Evolutionary conservation across 2,113 vertebrate genomes (phyloP).

Genomic region (Tyto alba): DNA sequence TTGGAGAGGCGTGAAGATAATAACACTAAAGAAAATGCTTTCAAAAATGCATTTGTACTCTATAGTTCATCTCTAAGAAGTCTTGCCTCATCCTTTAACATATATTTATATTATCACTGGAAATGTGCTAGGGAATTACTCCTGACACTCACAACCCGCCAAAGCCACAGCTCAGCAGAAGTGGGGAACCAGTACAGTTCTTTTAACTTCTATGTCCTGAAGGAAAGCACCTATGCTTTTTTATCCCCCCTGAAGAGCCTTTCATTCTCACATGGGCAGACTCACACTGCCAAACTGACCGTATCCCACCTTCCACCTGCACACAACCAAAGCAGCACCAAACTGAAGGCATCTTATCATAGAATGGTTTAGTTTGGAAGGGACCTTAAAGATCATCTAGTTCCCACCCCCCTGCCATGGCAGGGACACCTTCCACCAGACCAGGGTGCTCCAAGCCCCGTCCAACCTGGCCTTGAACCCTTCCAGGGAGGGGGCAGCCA

Average conservation of each 20-base stretch:
- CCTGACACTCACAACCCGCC: neutral
- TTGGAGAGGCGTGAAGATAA: rapidly evolving
- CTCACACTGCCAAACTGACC: rapidly evolving
- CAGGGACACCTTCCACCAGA: too few relatives aligned
- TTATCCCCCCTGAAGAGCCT: rapidly evolving
- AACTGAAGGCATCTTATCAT: too few relatives aligned
- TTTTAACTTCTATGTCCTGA: neutral
- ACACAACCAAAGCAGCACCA: neutral
- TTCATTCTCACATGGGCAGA: neutral
- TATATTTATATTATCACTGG: neutral
- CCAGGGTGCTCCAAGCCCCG: too few relatives aligned
- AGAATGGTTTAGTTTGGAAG: too few relatives aligned
- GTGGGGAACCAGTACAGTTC: rapidly evolving
- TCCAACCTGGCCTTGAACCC: too few relatives aligned
- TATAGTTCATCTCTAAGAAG: neutral
- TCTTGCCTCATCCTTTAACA: neutral
- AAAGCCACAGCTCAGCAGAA: neutral
- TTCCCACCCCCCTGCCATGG: too few relatives aligned
- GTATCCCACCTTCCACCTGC: neutral
- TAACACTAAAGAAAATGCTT: neutral
- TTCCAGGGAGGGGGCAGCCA: too few relatives aligned
- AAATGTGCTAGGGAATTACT: neutral
- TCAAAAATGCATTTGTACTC: neutral
- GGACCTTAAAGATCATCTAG: too few relatives aligned
- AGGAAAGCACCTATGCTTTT: neutral